These are phyloP conservation scores for Drosophila hamatofila DNA, from an alignment of 2,888 invertebrate genomes.

Conservation along the genomic window DNA sequence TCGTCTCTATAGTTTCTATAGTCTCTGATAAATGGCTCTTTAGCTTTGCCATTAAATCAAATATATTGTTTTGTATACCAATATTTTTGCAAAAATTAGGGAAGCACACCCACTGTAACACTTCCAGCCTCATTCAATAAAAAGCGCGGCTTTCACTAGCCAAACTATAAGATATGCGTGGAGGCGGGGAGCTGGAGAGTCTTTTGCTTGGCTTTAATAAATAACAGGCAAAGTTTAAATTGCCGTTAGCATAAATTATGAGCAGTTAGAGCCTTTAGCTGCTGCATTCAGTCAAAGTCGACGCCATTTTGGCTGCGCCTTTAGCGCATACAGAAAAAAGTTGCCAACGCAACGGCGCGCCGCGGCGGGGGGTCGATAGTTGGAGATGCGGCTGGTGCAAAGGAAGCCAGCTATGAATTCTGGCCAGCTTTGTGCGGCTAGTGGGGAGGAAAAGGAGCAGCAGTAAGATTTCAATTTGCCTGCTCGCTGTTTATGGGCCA, in stretches of 20 bases:
- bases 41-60: no score
- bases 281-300: conserved; percentile 62
- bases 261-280: conserved; percentile 72
- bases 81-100: background rate
- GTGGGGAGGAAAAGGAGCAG: background rate
- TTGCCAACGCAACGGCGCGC: conserved; percentile 16
- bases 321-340: conserved; percentile 17
- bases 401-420: conserved; percentile 36
- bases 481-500: conserved; percentile 67
- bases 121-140: conserved; percentile 37
- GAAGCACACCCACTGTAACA: conserved; percentile 40
- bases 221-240: conserved; percentile 80
- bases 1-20: no score
- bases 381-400: background rate
- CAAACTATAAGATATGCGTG: conserved; percentile 5
- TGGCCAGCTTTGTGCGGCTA: conserved; percentile 8
- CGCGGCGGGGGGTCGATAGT: background rate
- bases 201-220: conserved; percentile 69
- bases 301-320: conserved; percentile 54
- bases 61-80: background rate
- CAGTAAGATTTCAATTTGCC: conserved; percentile 74
- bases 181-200: conserved; percentile 26
- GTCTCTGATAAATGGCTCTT: no score
- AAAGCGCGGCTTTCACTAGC: conserved; percentile 44
- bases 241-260: conserved; percentile 83